Conservation (phyloP, 2,888 invertebrate genomes). For the Conchocele bisecta region DNA sequence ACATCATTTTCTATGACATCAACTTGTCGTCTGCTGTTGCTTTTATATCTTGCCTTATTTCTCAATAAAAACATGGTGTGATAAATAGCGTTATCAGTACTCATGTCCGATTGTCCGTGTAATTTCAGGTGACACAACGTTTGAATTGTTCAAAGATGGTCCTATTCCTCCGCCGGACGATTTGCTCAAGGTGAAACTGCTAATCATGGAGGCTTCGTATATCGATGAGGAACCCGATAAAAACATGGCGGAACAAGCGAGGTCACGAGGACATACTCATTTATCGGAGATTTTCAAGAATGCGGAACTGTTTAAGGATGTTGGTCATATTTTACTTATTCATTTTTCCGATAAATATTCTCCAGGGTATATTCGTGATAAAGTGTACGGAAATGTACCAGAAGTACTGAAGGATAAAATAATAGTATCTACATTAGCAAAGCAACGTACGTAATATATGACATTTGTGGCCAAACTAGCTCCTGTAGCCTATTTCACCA, state of each 20-base stretch:
- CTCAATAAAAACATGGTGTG: too few species aligned
- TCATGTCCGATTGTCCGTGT: too few species aligned
- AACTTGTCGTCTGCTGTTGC: too few species aligned
- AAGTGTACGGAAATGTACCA: constrained; percentile 58
- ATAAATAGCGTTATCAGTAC: too few species aligned
- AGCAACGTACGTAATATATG: too few species aligned
- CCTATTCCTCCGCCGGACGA: constrained; percentile 65
- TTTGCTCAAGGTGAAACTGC: constrained; percentile 72
- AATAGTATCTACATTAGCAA: constrained; percentile 59
- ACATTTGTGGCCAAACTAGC: too few species aligned
- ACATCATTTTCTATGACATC: too few species aligned
- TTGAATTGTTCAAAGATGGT: constrained; percentile 70
- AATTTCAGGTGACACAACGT: constrained; percentile 77
- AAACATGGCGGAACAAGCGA: constrained; percentile 63
- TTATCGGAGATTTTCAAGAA: constrained; percentile 71
- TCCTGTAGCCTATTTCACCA: too few species aligned
- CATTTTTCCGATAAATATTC: constrained; percentile 79
- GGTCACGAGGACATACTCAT: constrained; percentile 76
- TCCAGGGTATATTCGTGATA: constrained; percentile 59
- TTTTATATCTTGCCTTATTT: too few species aligned
- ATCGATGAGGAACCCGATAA: constrained; percentile 63
- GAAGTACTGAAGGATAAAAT: constrained; percentile 63
- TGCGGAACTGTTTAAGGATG: constrained; percentile 69
- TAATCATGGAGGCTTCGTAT: constrained; percentile 79
- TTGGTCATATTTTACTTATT: constrained; percentile 71